phyloP scores from a whole-genome alignment of 1,140 invertebrate species.

The Penaeus japonicus region DNA sequence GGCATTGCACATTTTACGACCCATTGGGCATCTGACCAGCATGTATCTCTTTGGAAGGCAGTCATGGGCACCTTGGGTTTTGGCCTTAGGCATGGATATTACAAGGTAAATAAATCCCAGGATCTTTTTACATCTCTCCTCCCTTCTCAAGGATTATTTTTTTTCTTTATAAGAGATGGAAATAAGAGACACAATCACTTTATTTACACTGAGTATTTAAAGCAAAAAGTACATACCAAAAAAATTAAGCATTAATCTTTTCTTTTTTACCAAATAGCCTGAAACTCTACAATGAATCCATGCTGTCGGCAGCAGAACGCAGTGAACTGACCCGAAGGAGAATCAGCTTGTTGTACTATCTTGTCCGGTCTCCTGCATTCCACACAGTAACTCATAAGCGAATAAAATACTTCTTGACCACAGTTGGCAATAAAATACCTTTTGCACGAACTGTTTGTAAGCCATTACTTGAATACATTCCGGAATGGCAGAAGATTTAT shows the following conservation, averaged over 20 bases:
- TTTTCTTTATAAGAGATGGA: too few species aligned
- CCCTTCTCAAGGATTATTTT: not conserved
- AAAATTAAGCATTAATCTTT: not conserved
- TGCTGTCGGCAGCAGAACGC: constrained; percentile 28
- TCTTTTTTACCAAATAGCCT: constrained; percentile 23
- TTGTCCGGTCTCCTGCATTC: constrained; percentile 55
- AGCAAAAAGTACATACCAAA: not conserved
- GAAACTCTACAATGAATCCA: constrained; percentile 25
- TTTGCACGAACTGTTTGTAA: constrained; percentile 41
- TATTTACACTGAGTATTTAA: not conserved
- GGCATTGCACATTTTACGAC: constrained; percentile 48
- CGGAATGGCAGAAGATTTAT: constrained; percentile 58
- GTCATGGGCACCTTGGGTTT: constrained; percentile 52
- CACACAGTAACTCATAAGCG: constrained; percentile 39
- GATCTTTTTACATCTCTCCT: not conserved
- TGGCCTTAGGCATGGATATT: constrained; percentile 50
- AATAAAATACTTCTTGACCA: constrained; percentile 25
- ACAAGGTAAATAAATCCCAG: constrained; percentile 33
- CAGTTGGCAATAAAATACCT: constrained; percentile 42
- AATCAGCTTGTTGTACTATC: constrained; percentile 53
- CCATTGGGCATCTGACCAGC: constrained; percentile 45
- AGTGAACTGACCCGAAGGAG: constrained; percentile 45
- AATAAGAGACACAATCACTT: too few species aligned
- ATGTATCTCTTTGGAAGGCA: constrained; percentile 53
- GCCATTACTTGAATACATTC: constrained; percentile 52